Percentiles rank a stretch among this genome's conserved stretches.
These are phyloP conservation scores for Amphipyra tragopoginis DNA, from an alignment of 2,888 invertebrate species.

Conservation along the genomic window DNA sequence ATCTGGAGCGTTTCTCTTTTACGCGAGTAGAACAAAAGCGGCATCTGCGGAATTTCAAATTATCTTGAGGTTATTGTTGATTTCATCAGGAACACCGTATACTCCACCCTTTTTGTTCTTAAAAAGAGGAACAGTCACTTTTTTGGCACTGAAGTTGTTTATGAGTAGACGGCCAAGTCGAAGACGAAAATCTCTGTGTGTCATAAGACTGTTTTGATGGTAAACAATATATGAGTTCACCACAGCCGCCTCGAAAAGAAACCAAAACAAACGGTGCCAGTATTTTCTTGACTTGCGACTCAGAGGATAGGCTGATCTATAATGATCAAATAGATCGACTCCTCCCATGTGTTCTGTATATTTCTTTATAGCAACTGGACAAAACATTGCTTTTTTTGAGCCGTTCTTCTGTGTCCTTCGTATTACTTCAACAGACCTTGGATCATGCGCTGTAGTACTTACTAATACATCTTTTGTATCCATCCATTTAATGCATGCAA, in stretches of 20 bases:
- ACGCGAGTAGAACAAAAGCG: slow-evolving; percentile 23
- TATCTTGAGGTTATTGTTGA: slow-evolving; percentile 19
- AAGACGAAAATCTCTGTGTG: slow-evolving; percentile 23
- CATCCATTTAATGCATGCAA: slow-evolving; percentile 15
- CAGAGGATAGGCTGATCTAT: slow-evolving; percentile 23
- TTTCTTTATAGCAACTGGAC: slow-evolving; percentile 28
- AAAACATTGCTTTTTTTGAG: slow-evolving; percentile 16
- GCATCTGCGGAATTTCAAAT: slow-evolving; percentile 27
- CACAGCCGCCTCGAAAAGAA: slow-evolving; percentile 27
- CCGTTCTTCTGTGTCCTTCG: slow-evolving; percentile 17
- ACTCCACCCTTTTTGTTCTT: slow-evolving; percentile 26
- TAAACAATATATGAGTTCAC: slow-evolving; percentile 30
- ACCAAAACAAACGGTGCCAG: slow-evolving; percentile 32
- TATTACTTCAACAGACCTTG: slow-evolving; percentile 13
- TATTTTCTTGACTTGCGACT: slow-evolving; percentile 29
- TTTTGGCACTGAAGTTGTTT: slow-evolving; percentile 20
- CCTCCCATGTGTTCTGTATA: slow-evolving; percentile 35
- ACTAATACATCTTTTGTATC: slow-evolving; percentile 20
- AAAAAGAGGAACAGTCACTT: slow-evolving; percentile 11
- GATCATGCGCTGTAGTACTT: slow-evolving; percentile 14
- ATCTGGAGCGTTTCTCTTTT: slow-evolving; percentile 26
- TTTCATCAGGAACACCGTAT: slow-evolving; percentile 21
- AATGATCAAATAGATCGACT: slow-evolving; percentile 30
- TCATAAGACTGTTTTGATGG: slow-evolving; percentile 17
- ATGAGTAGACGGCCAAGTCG: slow-evolving; percentile 26